phyloP scores from a whole-genome alignment of 2,113 vertebrate genomes.

The Empidonax traillii region DNA sequence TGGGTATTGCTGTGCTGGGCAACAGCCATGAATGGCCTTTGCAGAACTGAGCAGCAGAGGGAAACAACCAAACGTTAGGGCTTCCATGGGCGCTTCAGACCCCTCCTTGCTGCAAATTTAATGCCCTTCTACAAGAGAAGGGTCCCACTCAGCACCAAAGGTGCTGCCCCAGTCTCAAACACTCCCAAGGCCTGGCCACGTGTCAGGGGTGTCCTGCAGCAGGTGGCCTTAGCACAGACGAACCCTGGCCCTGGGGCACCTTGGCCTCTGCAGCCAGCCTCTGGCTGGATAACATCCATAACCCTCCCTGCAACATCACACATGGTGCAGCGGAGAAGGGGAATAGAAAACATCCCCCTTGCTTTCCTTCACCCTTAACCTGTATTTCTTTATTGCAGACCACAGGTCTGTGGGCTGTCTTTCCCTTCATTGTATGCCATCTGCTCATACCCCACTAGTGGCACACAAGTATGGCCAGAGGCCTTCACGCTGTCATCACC shows the following conservation, averaged over 20 bases:
- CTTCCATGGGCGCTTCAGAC: not conserved
- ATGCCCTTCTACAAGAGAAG: not conserved
- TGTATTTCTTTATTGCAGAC: not conserved
- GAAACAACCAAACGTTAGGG: not conserved
- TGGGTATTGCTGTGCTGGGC: not conserved
- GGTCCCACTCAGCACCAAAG: not conserved
- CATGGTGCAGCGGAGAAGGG: not conserved
- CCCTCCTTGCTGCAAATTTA: not conserved
- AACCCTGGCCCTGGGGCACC: not conserved
- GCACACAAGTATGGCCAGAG: not conserved
- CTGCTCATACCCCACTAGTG: not conserved
- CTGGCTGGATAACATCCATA: not conserved
- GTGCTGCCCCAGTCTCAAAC: not conserved
- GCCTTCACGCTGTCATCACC: not conserved
- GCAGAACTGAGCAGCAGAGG: not conserved
- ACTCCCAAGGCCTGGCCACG: not conserved
- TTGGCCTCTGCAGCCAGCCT: not conserved
- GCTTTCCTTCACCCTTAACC: not conserved
- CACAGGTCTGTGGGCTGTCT: not conserved
- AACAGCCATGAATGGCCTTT: not conserved
- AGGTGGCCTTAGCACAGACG: fast-evolving
- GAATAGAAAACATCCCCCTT: not conserved
- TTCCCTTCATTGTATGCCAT: not conserved
- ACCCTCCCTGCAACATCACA: fast-evolving
- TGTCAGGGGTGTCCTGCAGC: not conserved